Conservation (phyloP, 2,113 vertebrate species). For the Neodontobutis hainanensis region DNA sequence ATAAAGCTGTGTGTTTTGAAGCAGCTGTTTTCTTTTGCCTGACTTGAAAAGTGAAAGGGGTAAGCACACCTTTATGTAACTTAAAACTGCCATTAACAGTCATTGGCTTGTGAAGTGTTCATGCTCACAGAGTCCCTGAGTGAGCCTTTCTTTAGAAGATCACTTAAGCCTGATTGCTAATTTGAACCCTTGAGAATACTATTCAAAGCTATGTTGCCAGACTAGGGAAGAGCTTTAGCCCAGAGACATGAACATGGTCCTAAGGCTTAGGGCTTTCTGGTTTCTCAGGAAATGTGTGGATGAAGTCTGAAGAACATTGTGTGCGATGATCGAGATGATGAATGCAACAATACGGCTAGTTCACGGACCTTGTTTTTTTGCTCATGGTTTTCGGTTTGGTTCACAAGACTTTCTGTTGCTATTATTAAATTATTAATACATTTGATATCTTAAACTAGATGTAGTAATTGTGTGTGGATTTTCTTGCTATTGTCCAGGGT, state of each 20-base stretch:
- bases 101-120: constrained; percentile 33
- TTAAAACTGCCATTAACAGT: constrained; percentile 23
- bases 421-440: too few species aligned
- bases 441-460: too few species aligned
- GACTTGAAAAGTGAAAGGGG: neutral
- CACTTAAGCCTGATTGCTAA: constrained; percentile 68
- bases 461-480: too few species aligned
- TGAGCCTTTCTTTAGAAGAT: constrained; percentile 48
- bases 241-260: constrained; percentile 44
- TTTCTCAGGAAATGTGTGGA: constrained; percentile 13
- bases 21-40: too few species aligned
- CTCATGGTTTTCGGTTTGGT: too few species aligned
- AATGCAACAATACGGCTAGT: too few species aligned
- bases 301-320: constrained; percentile 16
- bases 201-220: constrained; percentile 66
- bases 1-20: neutral
- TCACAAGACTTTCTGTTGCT: too few species aligned
- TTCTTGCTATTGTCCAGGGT: too few species aligned
- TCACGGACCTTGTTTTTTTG: too few species aligned
- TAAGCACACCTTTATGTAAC: neutral
- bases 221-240: constrained; percentile 70
- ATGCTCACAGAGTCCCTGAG: constrained; percentile 26
- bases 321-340: neutral
- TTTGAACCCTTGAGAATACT: constrained; percentile 67
- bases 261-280: constrained; percentile 42